A percentile compares a stretch with the other conserved stretches of the same genome.
These are phyloP conservation scores for Microplitis deprimator DNA, from an alignment of 2,888 invertebrate genomes.

Conservation along the genomic window DNA sequence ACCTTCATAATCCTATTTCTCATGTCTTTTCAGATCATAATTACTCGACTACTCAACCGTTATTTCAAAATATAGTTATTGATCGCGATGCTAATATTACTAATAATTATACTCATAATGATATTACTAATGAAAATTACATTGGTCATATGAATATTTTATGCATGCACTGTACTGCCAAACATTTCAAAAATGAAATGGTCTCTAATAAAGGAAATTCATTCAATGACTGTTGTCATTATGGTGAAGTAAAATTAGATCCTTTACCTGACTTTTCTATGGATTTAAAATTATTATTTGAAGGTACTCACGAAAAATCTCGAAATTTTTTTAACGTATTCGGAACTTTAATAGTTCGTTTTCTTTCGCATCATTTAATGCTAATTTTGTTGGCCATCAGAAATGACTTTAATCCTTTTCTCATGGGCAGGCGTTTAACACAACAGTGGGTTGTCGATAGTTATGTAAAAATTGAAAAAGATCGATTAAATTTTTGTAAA, in stretches of 20 bases:
- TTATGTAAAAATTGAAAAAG: constrained; percentile 61
- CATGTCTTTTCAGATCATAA: constrained; percentile 6
- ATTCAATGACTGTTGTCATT: constrained; percentile 47
- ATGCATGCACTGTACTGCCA: constrained; percentile 37
- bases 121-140: constrained; percentile 34
- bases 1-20: constrained; percentile 1
- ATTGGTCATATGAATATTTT: constrained; percentile 29
- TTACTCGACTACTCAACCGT: neutral
- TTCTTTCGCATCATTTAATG: constrained; percentile 47
- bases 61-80: neutral
- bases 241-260: constrained; percentile 39
- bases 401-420: neutral
- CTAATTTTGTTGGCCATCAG: constrained; percentile 33
- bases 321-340: constrained; percentile 41
- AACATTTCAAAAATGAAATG: constrained; percentile 41
- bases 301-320: constrained; percentile 40
- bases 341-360: constrained; percentile 43
- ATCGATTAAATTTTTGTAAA: too few species aligned
- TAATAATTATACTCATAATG: neutral
- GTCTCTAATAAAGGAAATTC: constrained; percentile 41
- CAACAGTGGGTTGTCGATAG: constrained; percentile 43
- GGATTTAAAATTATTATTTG: constrained; percentile 39
- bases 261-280: constrained; percentile 36
- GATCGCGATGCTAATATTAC: neutral
- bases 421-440: neutral